These are phyloP conservation scores for Tetanocera ferruginea DNA, from an alignment of 2,888 invertebrate genomes.

Conservation along the genomic window DNA sequence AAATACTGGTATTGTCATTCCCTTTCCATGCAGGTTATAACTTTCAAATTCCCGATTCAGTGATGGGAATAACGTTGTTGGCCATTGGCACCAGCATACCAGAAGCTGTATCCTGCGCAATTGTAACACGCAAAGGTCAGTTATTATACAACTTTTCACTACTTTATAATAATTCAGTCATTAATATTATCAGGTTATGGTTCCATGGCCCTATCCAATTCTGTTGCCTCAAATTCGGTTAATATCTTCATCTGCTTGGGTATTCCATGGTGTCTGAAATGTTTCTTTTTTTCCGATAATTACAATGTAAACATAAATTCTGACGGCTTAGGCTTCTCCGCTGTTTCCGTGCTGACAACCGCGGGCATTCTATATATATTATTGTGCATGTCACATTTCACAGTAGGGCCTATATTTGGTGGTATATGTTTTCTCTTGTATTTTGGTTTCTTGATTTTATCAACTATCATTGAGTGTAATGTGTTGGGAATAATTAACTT, in stretches of 20 bases:
- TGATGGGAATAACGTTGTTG: constrained; percentile 13
- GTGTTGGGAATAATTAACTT: background rate
- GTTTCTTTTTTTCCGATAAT: background rate
- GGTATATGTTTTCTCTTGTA: background rate
- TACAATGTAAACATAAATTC: background rate
- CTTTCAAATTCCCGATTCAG: background rate
- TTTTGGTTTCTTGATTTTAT: background rate
- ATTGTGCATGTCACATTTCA: background rate
- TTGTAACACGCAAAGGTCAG: background rate
- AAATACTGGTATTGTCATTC: background rate
- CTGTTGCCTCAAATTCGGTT: background rate
- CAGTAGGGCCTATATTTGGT: background rate
- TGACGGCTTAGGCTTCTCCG: background rate
- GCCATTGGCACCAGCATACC: background rate
- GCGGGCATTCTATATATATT: background rate
- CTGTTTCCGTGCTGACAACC: background rate
- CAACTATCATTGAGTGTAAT: background rate
- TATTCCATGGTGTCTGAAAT: constrained; percentile 73
- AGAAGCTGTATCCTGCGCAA: background rate
- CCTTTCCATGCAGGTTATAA: background rate
- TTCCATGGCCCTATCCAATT: background rate
- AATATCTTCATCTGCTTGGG: constrained; percentile 77
- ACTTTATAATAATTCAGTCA: background rate
- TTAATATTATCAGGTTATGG: background rate
- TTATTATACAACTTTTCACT: background rate